These are phyloP conservation scores for Nothocercus nigrocapillus DNA, from an alignment of 2,113 vertebrate species.

Conservation along the genomic window DNA sequence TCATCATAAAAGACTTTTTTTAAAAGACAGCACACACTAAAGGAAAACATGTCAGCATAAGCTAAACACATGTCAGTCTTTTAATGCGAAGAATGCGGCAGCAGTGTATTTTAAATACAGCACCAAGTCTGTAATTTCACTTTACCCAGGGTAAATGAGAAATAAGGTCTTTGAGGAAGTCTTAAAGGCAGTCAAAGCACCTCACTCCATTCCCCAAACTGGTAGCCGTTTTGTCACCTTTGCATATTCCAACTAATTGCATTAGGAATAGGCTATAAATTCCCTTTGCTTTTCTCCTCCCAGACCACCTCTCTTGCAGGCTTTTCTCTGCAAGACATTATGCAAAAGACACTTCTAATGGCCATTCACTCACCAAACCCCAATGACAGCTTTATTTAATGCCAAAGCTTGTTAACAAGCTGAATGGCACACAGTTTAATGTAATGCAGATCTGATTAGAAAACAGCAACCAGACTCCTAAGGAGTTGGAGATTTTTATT, in stretches of 20 bases:
- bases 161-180: conserved; percentile 15
- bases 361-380: conserved; percentile 73
- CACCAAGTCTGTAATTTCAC: conserved; percentile 10
- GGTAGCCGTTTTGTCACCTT: conserved; percentile 67
- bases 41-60: not conserved
- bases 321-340: conserved; percentile 68
- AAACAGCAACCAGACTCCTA: conserved; percentile 77
- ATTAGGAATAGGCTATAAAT: conserved; percentile 63
- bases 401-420: conserved; percentile 83
- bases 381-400: conserved; percentile 82
- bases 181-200: not conserved
- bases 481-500: conserved; percentile 37
- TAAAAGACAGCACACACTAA: not conserved
- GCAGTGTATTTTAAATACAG: not conserved
- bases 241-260: conserved; percentile 73
- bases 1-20: not conserved
- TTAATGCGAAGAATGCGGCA: not conserved
- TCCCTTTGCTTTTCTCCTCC: conserved; percentile 61
- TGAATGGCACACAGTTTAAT: conserved; percentile 76
- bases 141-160: not conserved
- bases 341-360: conserved; percentile 72
- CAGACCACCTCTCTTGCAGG: conserved; percentile 58
- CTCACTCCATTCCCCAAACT: not conserved
- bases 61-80: conserved; percentile 40
- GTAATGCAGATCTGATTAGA: conserved; percentile 85